A percentile compares a stretch with the other conserved stretches of the same genome.
These are phyloP conservation scores for Enteromius thamalakanensis DNA, from an alignment of 2,797 vertebrate species.

Conservation along the genomic window DNA sequence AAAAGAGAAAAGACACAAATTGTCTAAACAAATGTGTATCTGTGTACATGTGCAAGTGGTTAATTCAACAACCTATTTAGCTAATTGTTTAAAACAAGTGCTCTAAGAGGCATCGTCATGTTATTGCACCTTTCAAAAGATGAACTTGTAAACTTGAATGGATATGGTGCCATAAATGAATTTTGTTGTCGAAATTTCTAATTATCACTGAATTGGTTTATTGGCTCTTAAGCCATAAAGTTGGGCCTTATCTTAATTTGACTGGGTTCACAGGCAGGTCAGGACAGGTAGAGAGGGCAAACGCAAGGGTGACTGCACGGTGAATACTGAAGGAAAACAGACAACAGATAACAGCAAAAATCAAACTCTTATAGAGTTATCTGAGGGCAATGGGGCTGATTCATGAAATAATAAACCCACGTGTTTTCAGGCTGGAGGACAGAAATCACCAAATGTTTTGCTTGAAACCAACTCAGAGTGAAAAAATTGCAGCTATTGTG, in stretches of 20 bases:
- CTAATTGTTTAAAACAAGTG: not conserved
- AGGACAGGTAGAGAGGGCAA: constrained; percentile 24
- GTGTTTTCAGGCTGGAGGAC: not conserved
- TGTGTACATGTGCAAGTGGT: not conserved
- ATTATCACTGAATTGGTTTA: constrained; percentile 65
- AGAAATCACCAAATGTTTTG: not conserved
- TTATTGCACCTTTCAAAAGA: constrained; percentile 1
- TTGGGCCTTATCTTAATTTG: constrained; percentile 63
- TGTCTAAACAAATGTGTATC: too few relatives aligned
- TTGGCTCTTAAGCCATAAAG: constrained; percentile 50
- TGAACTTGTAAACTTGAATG: constrained; percentile 14
- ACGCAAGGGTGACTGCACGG: not conserved
- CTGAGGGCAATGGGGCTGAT: not conserved
- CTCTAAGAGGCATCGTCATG: not conserved
- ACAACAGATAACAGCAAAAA: constrained; percentile 6
- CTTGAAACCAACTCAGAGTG: not conserved
- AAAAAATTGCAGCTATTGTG: not conserved
- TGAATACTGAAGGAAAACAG: constrained; percentile 20
- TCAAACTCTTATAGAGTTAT: not conserved
- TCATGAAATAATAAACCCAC: not conserved
- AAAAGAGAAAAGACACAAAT: not conserved
- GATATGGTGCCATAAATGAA: constrained; percentile 31
- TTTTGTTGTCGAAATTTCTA: constrained; percentile 57
- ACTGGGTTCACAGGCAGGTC: constrained; percentile 51
- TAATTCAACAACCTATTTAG: not conserved